Base-by-base conservation (phyloP, 2,797 vertebrate genomes). In the Myotis findleyi region DNA sequence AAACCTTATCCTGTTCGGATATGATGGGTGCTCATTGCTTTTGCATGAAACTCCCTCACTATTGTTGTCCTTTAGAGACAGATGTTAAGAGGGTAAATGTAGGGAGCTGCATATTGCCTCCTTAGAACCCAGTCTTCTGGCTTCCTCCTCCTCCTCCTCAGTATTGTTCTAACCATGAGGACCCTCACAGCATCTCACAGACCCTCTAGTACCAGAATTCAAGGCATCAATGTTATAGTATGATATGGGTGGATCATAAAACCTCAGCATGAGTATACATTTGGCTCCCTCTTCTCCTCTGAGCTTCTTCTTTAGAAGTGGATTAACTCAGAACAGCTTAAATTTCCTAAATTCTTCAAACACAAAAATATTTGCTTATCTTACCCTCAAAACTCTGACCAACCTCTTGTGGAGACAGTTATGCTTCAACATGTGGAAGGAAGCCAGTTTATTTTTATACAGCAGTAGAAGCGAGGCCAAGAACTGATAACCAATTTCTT, bases 391-490 rank as follows among this genome's bases (percentile, higher is more conserved):
- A 93, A 72, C 87, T 83, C 86, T 47, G 41, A 80, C 57, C 85
- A 92, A 79, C 7, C 5, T 81, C 16, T 83, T 38, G 62, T 77
- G 16, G 33, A 93, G 49, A 87, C 0, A 94, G 33, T 81, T 95
- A 90, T 94, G 27, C 21, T 88, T 85, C 73, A 89, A 49, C 33
- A 3, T 72, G 49, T 79, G 49, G 76, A 64, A 51, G 85, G 33
- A 96, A 73, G 51, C 55, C 83, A 95, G 21, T 96, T 95, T 95
- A 93, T 95, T 97, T 97, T 95, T 97, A 85, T 92, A 89, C 2
- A 55, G 53, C 68, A 59, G 38, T 59, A 69, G 59, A 89, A 93
- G 41, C 21, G 57, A 75, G 38, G 55, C 84, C 73, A 95, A 80
- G 85, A 95, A 91, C 18, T 91, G 68, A 91, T 71, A 85, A 86